Conservation (phyloP, 2,113 vertebrate species). For the Elephas maximus region DNA sequence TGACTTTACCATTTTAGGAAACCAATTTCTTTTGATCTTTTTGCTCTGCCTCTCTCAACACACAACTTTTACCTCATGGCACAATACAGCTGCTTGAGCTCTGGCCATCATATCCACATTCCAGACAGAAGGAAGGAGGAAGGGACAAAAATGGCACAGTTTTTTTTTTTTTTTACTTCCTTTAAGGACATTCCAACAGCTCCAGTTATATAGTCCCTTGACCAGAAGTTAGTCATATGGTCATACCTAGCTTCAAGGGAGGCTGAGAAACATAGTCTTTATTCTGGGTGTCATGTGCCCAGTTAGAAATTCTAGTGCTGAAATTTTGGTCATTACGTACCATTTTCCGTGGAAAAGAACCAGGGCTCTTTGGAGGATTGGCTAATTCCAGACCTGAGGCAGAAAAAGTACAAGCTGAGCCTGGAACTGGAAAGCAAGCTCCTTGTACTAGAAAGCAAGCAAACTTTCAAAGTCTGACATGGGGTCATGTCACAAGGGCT, state of each 20-base stretch:
- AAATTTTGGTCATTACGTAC: neutral
- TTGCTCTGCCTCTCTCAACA: neutral
- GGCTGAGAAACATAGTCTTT: neutral
- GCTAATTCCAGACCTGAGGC: neutral
- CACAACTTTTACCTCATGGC: neutral
- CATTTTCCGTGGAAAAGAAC: neutral
- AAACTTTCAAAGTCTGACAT: neutral
- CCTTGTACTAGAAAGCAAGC: neutral
- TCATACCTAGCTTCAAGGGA: neutral
- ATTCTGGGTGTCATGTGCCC: no score
- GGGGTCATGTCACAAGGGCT: neutral
- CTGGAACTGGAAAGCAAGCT: neutral
- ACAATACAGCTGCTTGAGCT: neutral
- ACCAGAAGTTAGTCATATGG: neutral
- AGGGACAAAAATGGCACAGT: neutral
- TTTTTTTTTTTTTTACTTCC: neutral
- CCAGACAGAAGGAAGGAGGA: neutral
- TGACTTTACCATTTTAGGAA: neutral
- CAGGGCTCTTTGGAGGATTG: neutral
- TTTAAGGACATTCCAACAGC: neutral
- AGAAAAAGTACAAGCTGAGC: neutral
- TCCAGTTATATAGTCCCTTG: neutral
- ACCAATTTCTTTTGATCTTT: neutral
- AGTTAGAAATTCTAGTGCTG: neutral
- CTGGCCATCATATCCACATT: neutral